phyloP scores from a whole-genome alignment of 2,113 vertebrate genomes.

The Oceanodroma tethys region DNA sequence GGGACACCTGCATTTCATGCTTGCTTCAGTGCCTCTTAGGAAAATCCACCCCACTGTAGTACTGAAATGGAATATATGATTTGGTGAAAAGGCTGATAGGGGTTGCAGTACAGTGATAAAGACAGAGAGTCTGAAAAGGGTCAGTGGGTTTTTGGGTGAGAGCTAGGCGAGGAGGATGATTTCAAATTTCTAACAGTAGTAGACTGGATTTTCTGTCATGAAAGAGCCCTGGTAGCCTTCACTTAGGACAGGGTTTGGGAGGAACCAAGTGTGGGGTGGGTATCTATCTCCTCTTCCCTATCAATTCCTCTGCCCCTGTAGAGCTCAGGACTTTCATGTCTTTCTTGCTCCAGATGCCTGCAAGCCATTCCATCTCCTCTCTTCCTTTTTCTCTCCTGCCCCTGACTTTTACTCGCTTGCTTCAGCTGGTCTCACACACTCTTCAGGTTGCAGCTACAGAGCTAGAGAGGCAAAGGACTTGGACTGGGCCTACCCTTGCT shows the following conservation, averaged over 20 bases:
- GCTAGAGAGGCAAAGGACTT: neutral
- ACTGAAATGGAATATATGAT: neutral
- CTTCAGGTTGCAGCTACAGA: neutral
- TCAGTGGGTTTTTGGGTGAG: neutral
- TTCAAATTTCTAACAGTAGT: neutral
- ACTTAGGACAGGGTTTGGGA: neutral
- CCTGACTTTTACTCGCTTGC: neutral
- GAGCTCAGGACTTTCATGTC: neutral
- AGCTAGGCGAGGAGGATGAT: neutral
- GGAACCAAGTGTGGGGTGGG: neutral
- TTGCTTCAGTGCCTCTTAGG: neutral
- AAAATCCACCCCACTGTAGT: neutral
- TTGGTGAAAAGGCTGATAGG: neutral
- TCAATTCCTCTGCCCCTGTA: neutral
- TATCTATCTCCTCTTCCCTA: neutral
- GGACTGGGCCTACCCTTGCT: neutral
- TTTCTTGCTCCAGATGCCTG: neutral
- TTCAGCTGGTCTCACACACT: neutral
- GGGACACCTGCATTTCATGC: neutral
- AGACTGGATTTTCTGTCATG: neutral
- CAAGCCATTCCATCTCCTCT: neutral
- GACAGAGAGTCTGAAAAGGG: neutral
- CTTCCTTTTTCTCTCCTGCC: neutral
- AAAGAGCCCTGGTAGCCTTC: neutral
- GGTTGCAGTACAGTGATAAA: neutral